Conservation (phyloP, 2,797 vertebrate genomes). For the Xiphorhynchus erythropygius region DNA sequence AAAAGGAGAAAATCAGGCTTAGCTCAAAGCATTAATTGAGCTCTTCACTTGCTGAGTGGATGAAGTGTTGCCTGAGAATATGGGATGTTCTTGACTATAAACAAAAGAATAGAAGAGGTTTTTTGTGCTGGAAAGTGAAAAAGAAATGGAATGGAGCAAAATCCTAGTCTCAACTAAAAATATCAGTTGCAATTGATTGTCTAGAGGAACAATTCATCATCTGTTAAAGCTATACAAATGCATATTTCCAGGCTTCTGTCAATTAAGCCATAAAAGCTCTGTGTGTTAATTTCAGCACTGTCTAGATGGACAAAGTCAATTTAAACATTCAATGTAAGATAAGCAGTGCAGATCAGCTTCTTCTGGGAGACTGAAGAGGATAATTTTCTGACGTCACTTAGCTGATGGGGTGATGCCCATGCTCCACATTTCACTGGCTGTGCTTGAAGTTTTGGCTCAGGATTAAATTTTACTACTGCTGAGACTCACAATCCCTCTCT, state of each 20-base stretch:
- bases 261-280: background rate
- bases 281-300: background rate
- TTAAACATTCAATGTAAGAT: background rate
- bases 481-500: background rate
- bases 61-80: background rate
- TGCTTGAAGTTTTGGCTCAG: background rate
- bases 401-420: background rate
- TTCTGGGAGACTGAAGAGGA: background rate
- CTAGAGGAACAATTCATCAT: background rate
- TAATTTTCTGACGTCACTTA: background rate
- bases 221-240: background rate
- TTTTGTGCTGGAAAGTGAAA: background rate
- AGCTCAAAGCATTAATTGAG: background rate
- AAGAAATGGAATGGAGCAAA: background rate
- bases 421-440: background rate
- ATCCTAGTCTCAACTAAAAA: background rate
- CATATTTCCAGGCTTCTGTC: background rate
- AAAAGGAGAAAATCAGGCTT: background rate
- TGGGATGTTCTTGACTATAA: background rate
- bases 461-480: background rate
- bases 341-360: background rate
- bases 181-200: background rate
- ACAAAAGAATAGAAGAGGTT: background rate
- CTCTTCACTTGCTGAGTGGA: background rate
- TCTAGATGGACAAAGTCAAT: background rate